Evolutionary conservation across 1,140 invertebrate genomes (phyloP), one percentile per base, ranked within the genome.

Genomic region (Ridgeia piscesae): DNA sequence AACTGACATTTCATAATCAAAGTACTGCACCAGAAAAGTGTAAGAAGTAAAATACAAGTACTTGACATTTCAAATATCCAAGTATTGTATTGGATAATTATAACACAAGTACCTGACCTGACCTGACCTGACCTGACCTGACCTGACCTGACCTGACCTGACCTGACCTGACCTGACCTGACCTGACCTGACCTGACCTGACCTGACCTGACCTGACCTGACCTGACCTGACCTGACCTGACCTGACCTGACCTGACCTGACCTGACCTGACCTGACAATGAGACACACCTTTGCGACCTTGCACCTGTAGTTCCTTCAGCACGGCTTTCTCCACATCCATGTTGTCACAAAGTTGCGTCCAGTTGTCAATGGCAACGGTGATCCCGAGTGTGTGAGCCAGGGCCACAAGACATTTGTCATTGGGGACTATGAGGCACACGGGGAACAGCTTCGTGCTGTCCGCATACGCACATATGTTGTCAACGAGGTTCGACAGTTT

Each of bases 401-500:
- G 96, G 92, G 97, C 97, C 92, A 97, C 96, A 9, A 99, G 96
- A 93, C 95, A 95, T 93, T 96, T 94, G 96, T 96, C 93, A 96
- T 98, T 98, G 0, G 99, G 98, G 91, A 99, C 98, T 33, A 99
- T 97, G 27, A 99, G 96, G 42, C 98, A 98, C 48, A 99, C 98
- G 0, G 98, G 97, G 95, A 97, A 98, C 93, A 97, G 97, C 95
- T 98, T 98, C 35, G 97, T 97, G 6, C 94, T 95, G 93, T 95
- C 93, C 33, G 95, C 95, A 92, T 94, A 95, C 89, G 95, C 93
- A 93, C 95, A 95, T 34, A 95, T 98, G 95, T 99, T 99, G 95
- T 99, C 99, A 31, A 99, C 98, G 34, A 99, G 95, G 6, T 98
- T 97, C 94, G 97, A 98, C 0, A 98, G 99, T 96, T 99, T 99